Base-by-base conservation (phyloP, 2,888 invertebrate genomes). In the Dynastes maya region DNA sequence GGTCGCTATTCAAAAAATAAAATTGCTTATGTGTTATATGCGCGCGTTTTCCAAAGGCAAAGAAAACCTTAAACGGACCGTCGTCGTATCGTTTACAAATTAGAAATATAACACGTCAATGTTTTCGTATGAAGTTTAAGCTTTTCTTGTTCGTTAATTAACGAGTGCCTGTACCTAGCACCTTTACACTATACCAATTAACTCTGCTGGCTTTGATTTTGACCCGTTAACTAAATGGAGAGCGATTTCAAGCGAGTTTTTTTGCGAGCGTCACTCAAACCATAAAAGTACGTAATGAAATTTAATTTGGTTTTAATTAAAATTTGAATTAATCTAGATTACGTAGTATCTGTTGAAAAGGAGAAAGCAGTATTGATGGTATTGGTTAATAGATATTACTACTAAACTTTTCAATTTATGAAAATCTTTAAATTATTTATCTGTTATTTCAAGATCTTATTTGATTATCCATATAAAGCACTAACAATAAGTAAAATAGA, bases 171-270 rank as follows among this genome's bases (percentile, higher is more conserved):
- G 72, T 81, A 82, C 81, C 83, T 82, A 81, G 81, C 83, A 83
- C 83, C 83, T 84, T 83, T 78, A 79, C 82, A 83, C 83, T 82
- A 81, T 82, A 81, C 83, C 84, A 84, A 84, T 84, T 84, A 84
- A 84, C 82, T 83, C 79, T 53, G 78, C 70, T 67, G 80, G 76
- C 80, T 82, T 81, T 80, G 81, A 80, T 63, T 74, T 74, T 61
- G 61, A 74, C 40, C 61, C 72, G 63, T 45, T 55, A 71, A 71
- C 55, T 71, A 71, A 71, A 58, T 37, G 71, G 55, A 71, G 55
- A 58, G 37, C 58, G 55, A 55, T 55, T 6, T 55, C 40, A 16
- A 71, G 55, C 71, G 71, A 71, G 71, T 45, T 61, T 37, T 37
- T 74, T 49, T 29, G 22, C 72, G 40, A 29, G 72, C 72, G 72